A percentile compares a stretch with the other conserved stretches of the same genome.
These are phyloP conservation scores for Rhyacophila evoluta DNA, from an alignment of 2,888 invertebrate genomes.

Conservation along the genomic window DNA sequence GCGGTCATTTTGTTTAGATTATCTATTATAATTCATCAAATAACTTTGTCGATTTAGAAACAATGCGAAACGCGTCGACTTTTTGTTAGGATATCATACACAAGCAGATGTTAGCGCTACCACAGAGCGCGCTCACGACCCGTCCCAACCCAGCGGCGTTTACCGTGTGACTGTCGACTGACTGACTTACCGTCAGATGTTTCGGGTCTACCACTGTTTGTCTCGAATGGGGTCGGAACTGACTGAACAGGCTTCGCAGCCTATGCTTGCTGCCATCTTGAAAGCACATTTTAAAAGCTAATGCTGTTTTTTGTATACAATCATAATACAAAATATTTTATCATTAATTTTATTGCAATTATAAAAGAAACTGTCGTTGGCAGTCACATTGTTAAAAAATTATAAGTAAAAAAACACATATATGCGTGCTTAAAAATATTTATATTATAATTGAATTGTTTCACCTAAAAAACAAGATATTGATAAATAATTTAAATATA, in stretches of 20 bases:
- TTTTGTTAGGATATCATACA: slow-evolving; percentile 15
- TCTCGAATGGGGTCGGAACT: slow-evolving; percentile 32
- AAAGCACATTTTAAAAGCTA: slow-evolving; percentile 22
- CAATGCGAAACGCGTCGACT: slow-evolving; percentile 5
- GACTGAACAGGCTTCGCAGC: slow-evolving; percentile 11
- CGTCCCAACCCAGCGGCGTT: slow-evolving; percentile 35
- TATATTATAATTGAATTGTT: too few relatives aligned
- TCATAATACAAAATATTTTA: too few relatives aligned
- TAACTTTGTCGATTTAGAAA: not conserved
- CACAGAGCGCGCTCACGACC: slow-evolving; percentile 20
- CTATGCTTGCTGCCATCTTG: slow-evolving; percentile 6
- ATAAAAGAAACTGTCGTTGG: too few relatives aligned
- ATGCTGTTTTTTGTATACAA: not conserved
- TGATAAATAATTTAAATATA: too few relatives aligned
- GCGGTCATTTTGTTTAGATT: slow-evolving; percentile 44
- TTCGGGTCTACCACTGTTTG: slow-evolving; percentile 33
- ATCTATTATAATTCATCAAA: not conserved
- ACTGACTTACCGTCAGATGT: slow-evolving; percentile 36
- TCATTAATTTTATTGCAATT: too few relatives aligned
- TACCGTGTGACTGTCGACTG: slow-evolving; percentile 43
- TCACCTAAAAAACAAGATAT: too few relatives aligned
- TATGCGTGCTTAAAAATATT: too few relatives aligned
- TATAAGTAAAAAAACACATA: too few relatives aligned
- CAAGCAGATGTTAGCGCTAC: slow-evolving; percentile 41
- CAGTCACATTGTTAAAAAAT: too few relatives aligned